Evolutionary conservation across 2,797 vertebrate species (phyloP).

Genomic region (Salarias fasciatus): DNA sequence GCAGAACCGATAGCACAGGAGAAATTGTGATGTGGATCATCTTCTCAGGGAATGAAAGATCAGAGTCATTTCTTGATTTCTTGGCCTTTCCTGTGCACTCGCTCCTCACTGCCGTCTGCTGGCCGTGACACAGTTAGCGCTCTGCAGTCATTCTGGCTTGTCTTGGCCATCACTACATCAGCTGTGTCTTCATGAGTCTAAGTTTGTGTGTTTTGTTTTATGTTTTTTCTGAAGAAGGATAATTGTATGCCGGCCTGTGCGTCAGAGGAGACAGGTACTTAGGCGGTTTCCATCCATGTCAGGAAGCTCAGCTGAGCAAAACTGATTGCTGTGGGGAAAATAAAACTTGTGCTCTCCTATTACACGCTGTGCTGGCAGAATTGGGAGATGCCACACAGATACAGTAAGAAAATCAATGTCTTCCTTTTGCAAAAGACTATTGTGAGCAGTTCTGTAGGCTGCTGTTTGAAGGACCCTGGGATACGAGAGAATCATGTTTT

Average conservation of each 20-base stretch:
- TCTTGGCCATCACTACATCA: slow-evolving; percentile 64
- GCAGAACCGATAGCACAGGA: slow-evolving; percentile 43
- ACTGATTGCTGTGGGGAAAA: slow-evolving; percentile 74
- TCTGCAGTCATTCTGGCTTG: slow-evolving; percentile 48
- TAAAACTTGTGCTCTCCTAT: slow-evolving; percentile 73
- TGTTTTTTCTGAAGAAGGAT: slow-evolving; percentile 15
- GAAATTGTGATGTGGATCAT: slow-evolving; percentile 52
- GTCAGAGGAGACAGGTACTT: slow-evolving; percentile 60
- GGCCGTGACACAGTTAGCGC: slow-evolving; percentile 48
- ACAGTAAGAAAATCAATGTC: slow-evolving; percentile 73
- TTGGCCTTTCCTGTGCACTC: slow-evolving; percentile 31
- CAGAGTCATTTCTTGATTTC: slow-evolving; percentile 59
- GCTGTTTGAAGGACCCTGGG: background rate
- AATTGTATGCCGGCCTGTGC: slow-evolving; percentile 36
- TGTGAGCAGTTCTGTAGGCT: background rate
- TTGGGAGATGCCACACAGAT: slow-evolving; percentile 54
- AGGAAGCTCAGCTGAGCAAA: slow-evolving; percentile 63
- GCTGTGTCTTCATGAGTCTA: slow-evolving; percentile 61
- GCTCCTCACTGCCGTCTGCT: slow-evolving; percentile 14
- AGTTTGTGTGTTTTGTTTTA: slow-evolving; percentile 62
- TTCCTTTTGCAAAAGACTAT: slow-evolving; percentile 50
- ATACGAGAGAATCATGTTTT: slow-evolving; percentile 1
- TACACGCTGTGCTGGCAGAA: slow-evolving; percentile 72
- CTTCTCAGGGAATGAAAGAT: slow-evolving; percentile 60
- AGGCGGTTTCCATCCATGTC: slow-evolving; percentile 50